Evolutionary conservation across 2,113 vertebrate genomes (phyloP), one percentile per base, ranked within the genome.

Genomic region (Meriones unguiculatus): DNA sequence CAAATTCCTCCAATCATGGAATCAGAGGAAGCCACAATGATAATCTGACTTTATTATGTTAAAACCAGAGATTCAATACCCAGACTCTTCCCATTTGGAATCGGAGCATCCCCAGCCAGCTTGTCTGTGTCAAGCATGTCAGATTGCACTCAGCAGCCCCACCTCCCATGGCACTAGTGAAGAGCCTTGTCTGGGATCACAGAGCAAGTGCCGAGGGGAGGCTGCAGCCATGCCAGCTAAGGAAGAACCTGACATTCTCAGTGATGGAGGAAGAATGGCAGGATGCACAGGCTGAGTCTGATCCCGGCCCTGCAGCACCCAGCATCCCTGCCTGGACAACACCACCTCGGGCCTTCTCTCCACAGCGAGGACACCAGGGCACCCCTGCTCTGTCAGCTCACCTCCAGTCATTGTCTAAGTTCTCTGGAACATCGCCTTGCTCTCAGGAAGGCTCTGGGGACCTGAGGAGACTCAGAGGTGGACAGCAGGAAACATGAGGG

Each of bases 11-110:
- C 38, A 90, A 82, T 93, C 69, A 46, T 2, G 25, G 38, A 93
- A 92, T 90, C 80, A 50, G 2, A 88, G 76, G 87, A 84, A 92
- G 38, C 92, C 96, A 93, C 97, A 73, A 94, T 7, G 64, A 35
- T 76, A 67, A 93, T 87, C 90, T 96, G 32, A 62, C 35, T 91
- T 77, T 52, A 28, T 76, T 94, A 78, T 76, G 38, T 87, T 89
- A 75, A 95, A 93, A 84, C 84, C 93, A 95, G 69, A 78, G 73
- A 70, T 89, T 91, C 81, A 72, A 67, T 81, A 35, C 82, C n/a
- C 32, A 87, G 73, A 92, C 89, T 95, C 87, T 91, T 70, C 54
- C 52, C 24, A 11, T 85, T 32, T 50, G 93, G 88, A 92, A 86
- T 84, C 64, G 72, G 30, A 92, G 81, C 82, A 87, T 90, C 50